Evolutionary conservation across 2,113 vertebrate species (phyloP).

Genomic region (Hippocampus comes): DNA sequence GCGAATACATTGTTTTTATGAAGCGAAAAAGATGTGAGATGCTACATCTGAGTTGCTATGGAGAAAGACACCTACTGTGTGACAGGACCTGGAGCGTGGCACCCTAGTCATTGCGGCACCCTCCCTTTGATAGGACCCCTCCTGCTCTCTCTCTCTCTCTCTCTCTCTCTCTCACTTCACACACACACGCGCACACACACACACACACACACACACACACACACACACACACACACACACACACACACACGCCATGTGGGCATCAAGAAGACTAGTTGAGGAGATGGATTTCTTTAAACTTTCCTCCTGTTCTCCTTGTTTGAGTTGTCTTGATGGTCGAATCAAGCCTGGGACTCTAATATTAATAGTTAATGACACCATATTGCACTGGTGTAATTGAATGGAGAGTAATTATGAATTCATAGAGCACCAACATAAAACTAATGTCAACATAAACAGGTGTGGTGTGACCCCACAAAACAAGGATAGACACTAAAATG

Average conservation of each 20-base stretch:
- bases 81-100: slow-evolving; percentile 58
- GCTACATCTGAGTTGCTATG: slow-evolving; percentile 55
- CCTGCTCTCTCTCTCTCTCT: neutral
- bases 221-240: slow-evolving; percentile 18
- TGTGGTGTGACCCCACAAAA: neutral
- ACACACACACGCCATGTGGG: slow-evolving; percentile 32
- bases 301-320: slow-evolving; percentile 31
- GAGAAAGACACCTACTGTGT: slow-evolving; percentile 60
- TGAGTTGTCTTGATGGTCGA: slow-evolving; percentile 18
- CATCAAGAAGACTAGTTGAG: slow-evolving; percentile 35
- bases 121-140: slow-evolving; percentile 34
- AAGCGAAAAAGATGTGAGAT: slow-evolving; percentile 61
- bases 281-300: slow-evolving; percentile 49
- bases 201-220: slow-evolving; percentile 19
- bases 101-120: slow-evolving; percentile 53
- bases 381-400: slow-evolving; percentile 12
- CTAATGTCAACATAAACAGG: neutral
- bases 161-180: neutral
- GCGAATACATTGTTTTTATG: slow-evolving; percentile 55
- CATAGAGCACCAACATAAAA: neutral
- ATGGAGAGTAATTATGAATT: slow-evolving; percentile 27
- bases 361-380: slow-evolving; percentile 47
- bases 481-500: neutral
- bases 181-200: slow-evolving; percentile 18
- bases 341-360: slow-evolving; percentile 24